Conservation (phyloP, 2,797 vertebrate genomes). For the Urosaurus nigricauda region DNA sequence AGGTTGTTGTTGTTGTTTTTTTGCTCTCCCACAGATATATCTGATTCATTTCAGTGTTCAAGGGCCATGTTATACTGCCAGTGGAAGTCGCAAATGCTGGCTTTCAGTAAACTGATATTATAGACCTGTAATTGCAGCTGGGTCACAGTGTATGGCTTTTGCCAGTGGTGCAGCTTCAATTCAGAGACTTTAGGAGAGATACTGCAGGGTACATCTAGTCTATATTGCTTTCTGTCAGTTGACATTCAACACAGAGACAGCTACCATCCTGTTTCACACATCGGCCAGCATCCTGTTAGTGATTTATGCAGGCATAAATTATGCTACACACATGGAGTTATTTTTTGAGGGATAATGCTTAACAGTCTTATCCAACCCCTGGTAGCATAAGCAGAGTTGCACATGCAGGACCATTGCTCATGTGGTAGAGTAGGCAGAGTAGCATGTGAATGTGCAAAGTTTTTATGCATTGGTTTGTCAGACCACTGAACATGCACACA, state of each 20-base stretch:
- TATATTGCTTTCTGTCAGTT: background rate
- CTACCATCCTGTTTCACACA: background rate
- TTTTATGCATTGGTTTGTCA: no score
- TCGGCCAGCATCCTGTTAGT: no score
- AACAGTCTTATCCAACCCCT: no score
- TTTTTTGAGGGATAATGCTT: no score
- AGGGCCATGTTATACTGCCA: background rate
- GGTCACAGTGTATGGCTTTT: background rate
- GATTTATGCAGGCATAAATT: no score
- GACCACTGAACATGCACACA: no score
- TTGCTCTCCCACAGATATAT: background rate
- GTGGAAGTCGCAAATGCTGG: constrained; percentile 9
- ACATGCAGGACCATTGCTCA: no score
- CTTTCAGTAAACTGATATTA: background rate
- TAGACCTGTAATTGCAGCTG: background rate
- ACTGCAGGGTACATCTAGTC: background rate
- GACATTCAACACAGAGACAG: background rate
- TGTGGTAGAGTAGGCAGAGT: no score
- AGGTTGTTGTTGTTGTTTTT: background rate
- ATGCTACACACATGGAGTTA: no score
- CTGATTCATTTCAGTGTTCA: background rate
- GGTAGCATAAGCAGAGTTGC: no score
- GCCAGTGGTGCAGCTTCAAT: background rate
- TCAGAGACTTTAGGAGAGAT: background rate
- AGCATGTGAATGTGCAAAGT: no score